Evolutionary conservation across 1,140 invertebrate species (phyloP).

Genomic region (Halesus radiatus): DNA sequence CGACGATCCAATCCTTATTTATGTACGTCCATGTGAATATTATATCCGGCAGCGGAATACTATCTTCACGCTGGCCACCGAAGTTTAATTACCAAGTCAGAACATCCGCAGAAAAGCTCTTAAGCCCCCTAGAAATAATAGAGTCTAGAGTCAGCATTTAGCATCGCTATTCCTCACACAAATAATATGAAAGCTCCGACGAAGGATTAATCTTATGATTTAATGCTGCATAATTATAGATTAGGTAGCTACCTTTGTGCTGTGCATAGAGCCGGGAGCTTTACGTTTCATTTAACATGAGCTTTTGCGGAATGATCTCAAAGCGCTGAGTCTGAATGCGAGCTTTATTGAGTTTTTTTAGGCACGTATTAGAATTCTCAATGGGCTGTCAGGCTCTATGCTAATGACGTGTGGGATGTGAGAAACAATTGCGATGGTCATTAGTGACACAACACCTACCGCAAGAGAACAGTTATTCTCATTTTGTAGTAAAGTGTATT

Average conservation of each 20-base stretch:
- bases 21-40: too few species aligned
- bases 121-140: constrained; percentile 28
- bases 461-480: too few species aligned
- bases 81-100: constrained; percentile 15
- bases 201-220: constrained; percentile 47
- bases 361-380: not conserved
- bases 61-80: too few species aligned
- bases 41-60: too few species aligned
- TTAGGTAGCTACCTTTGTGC: constrained; percentile 34
- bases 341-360: constrained; percentile 30
- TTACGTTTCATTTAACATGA: constrained; percentile 41
- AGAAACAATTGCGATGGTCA: too few species aligned
- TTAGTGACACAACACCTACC: too few species aligned
- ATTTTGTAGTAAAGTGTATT: too few species aligned
- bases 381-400: not conserved
- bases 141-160: constrained; percentile 39
- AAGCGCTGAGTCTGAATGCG: constrained; percentile 28
- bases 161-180: constrained; percentile 26
- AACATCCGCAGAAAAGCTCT: not conserved
- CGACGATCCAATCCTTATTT: too few species aligned
- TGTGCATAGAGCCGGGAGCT: constrained; percentile 17
- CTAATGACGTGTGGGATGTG: not conserved
- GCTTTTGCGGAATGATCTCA: constrained; percentile 20
- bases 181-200: constrained; percentile 35
- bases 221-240: constrained; percentile 49